phyloP scores from a whole-genome alignment of 2,797 vertebrate species.

The Centroberyx gerrardi region DNA sequence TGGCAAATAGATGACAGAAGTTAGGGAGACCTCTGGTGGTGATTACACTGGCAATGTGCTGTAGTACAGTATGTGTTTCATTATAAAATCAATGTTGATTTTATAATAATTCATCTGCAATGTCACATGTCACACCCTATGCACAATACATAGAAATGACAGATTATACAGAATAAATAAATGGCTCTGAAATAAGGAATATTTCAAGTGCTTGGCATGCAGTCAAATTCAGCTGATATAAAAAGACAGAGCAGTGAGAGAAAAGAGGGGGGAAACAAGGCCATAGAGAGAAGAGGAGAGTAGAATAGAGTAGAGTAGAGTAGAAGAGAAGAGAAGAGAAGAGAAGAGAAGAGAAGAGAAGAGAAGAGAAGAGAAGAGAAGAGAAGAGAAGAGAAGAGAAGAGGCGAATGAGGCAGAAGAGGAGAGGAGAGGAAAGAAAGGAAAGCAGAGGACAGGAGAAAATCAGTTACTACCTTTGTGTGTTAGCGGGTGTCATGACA shows the following conservation, averaged over 20 bases:
- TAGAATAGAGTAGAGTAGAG: too few species aligned
- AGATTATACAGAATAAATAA: too few species aligned
- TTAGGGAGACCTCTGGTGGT: slow-evolving; percentile 34
- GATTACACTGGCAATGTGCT: slow-evolving; percentile 4
- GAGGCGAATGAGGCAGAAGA: not conserved
- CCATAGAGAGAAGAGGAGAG: too few species aligned
- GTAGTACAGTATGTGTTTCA: not conserved
- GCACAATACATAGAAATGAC: not conserved
- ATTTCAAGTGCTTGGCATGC: too few species aligned
- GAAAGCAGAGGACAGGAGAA: not conserved
- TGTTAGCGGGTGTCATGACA: not conserved
- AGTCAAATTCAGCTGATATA: not conserved
- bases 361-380: not conserved
- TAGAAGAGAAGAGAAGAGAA: too few species aligned
- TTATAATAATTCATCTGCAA: not conserved
- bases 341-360: not conserved
- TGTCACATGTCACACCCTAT: not conserved
- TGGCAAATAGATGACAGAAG: slow-evolving; percentile 2
- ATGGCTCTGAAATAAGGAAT: too few species aligned
- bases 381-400: not conserved
- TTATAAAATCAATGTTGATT: not conserved
- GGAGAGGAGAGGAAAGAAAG: not conserved
- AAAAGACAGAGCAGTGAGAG: too few species aligned
- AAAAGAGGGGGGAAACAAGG: too few species aligned
- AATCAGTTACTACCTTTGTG: not conserved